These are phyloP conservation scores for Maylandia zebra DNA, from an alignment of 2,113 vertebrate species.

Conservation along the genomic window DNA sequence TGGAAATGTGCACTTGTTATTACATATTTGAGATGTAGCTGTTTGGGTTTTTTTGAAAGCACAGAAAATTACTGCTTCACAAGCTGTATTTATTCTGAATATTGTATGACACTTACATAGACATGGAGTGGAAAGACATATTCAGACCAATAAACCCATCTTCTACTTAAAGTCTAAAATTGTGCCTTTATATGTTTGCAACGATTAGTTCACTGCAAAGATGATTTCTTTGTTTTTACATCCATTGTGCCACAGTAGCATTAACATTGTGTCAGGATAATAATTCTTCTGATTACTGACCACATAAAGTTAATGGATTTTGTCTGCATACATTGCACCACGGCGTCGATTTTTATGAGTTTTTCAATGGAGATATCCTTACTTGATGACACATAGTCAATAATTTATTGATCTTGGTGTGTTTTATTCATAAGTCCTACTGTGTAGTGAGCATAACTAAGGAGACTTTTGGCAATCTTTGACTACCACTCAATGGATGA, in stretches of 20 bases:
- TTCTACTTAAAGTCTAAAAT: background rate
- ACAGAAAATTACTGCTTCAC: conserved; percentile 9
- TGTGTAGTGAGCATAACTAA: conserved; percentile 49
- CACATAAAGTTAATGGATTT: conserved; percentile 39
- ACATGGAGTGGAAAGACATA: background rate
- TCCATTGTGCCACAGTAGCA: background rate
- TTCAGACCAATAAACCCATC: background rate
- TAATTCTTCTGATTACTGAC: conserved; percentile 18
- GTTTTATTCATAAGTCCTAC: conserved; percentile 66
- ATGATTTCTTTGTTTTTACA: conserved; percentile 25
- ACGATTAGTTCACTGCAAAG: conserved; percentile 8
- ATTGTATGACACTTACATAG: background rate
- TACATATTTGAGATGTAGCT: background rate
- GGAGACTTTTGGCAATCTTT: conserved; percentile 40
- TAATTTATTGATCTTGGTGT: conserved; percentile 57
- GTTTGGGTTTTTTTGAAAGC: conserved; percentile 14
- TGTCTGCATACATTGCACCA: conserved; percentile 26
- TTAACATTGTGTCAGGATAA: background rate
- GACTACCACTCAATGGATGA: conserved; percentile 43
- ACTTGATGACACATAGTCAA: conserved; percentile 59
- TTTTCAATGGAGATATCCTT: conserved; percentile 57
- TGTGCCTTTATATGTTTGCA: background rate
- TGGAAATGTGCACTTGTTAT: conserved; percentile 35
- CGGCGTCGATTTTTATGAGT: conserved; percentile 36
- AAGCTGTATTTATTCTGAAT: background rate